phyloP scores from a whole-genome alignment of 2,113 vertebrate genomes.

The Hippocampus comes region DNA sequence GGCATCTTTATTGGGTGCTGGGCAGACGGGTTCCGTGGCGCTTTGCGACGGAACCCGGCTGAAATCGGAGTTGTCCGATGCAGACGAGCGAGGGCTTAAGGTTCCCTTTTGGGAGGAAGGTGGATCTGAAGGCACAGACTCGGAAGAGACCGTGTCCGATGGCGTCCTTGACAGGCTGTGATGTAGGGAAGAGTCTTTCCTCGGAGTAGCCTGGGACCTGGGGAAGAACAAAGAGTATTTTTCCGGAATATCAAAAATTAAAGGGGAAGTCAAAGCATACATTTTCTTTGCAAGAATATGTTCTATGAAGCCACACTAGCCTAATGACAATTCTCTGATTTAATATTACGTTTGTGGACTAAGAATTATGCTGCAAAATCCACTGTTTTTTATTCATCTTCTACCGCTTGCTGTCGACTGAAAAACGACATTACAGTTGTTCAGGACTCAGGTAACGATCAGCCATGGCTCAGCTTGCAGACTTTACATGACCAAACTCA shows the following conservation, averaged over 20 bases:
- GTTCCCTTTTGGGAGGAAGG: conserved; percentile 24
- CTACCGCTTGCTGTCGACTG: too few relatives aligned
- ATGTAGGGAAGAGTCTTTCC: conserved; percentile 32
- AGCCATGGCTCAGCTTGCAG: too few relatives aligned
- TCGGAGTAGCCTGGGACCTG: conserved; percentile 62
- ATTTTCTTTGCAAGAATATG: too few relatives aligned
- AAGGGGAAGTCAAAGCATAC: background rate
- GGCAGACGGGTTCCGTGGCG: background rate
- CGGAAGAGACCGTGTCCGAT: conserved; percentile 59
- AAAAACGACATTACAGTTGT: too few relatives aligned
- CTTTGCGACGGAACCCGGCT: conserved; percentile 27
- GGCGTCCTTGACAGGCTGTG: conserved; percentile 65
- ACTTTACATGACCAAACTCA: too few relatives aligned
- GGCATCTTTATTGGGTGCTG: conserved; percentile 34
- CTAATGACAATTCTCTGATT: too few relatives aligned
- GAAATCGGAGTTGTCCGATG: conserved; percentile 37
- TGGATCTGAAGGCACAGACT: conserved; percentile 35
- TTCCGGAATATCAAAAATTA: background rate
- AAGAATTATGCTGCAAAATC: too few relatives aligned
- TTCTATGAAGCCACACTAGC: too few relatives aligned
- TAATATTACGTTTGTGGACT: too few relatives aligned
- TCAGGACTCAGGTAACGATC: too few relatives aligned
- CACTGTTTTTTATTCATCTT: too few relatives aligned
- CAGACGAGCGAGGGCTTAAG: conserved; percentile 31
- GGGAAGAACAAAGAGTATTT: background rate